Evolutionary conservation across 2,113 vertebrate species (phyloP).

Genomic region (Lycaon pictus): DNA sequence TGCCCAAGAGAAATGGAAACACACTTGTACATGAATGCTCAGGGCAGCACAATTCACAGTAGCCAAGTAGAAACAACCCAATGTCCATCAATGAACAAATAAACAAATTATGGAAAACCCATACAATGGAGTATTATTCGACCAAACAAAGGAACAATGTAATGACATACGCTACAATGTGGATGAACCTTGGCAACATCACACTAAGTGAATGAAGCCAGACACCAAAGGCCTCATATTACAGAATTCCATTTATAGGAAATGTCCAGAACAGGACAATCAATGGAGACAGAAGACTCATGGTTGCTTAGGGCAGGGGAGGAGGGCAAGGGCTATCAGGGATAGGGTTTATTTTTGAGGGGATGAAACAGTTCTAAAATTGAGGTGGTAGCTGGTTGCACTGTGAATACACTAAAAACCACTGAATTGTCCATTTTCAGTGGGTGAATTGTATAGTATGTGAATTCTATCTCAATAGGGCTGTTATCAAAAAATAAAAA

Average conservation of each 20-base stretch:
- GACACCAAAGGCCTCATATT: not conserved
- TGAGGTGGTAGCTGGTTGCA: not conserved
- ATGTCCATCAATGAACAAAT: not conserved
- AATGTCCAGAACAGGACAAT: not conserved
- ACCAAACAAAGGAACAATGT: not conserved
- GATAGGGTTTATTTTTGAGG: not conserved
- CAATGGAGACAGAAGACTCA: not conserved
- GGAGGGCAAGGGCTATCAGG: no score
- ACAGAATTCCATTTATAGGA: not conserved
- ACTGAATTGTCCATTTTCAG: not conserved
- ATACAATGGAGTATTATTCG: fast-evolving
- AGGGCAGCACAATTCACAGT: not conserved
- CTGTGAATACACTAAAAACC: not conserved
- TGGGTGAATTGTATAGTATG: not conserved
- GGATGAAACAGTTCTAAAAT: not conserved
- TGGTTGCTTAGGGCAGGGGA: not conserved
- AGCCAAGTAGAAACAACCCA: not conserved
- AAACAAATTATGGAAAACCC: not conserved
- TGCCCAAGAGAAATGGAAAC: not conserved
- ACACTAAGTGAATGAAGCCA: no score
- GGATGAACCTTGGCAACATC: not conserved
- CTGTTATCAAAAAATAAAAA: not conserved
- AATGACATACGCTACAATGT: fast-evolving
- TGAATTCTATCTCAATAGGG: not conserved
- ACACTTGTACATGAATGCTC: not conserved